These are phyloP conservation scores for Semaprochilodus insignis DNA, from an alignment of 2,797 vertebrate genomes.

Conservation along the genomic window DNA sequence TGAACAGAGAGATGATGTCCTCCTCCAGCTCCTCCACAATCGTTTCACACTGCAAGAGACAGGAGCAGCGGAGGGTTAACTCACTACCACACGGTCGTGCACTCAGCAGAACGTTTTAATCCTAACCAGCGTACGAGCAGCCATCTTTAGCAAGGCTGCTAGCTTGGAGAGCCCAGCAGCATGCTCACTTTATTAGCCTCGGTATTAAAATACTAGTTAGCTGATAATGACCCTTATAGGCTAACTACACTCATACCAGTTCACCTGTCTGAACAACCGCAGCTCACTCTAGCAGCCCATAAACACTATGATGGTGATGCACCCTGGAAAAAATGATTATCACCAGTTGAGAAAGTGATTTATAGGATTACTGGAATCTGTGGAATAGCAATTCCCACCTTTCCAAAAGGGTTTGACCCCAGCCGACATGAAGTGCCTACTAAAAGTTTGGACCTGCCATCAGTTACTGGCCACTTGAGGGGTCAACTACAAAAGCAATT, in stretches of 20 bases:
- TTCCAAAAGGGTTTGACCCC: background rate
- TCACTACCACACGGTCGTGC: background rate
- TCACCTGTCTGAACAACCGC: background rate
- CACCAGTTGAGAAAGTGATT: background rate
- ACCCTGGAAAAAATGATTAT: too few species aligned
- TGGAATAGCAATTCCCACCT: background rate
- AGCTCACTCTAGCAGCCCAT: background rate
- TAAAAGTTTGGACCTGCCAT: too few species aligned
- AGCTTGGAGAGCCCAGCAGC: slow-evolving; percentile 46
- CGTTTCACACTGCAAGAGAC: slow-evolving; percentile 81
- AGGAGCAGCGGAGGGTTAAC: slow-evolving; percentile 11
- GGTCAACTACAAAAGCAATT: too few species aligned
- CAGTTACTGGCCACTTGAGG: too few species aligned
- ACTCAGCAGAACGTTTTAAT: background rate
- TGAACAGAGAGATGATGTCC: slow-evolving; percentile 84
- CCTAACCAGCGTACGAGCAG: slow-evolving; percentile 44
- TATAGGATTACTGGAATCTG: background rate
- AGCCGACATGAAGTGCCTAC: too few species aligned
- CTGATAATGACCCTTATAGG: background rate
- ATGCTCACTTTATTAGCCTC: background rate
- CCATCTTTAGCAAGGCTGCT: slow-evolving; percentile 59
- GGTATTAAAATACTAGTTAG: background rate
- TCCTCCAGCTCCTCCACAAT: slow-evolving; percentile 90
- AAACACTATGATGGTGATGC: background rate
- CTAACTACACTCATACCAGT: background rate